Base-by-base conservation (phyloP, 2,113 vertebrate species). In the Microcebus ravelobensis region DNA sequence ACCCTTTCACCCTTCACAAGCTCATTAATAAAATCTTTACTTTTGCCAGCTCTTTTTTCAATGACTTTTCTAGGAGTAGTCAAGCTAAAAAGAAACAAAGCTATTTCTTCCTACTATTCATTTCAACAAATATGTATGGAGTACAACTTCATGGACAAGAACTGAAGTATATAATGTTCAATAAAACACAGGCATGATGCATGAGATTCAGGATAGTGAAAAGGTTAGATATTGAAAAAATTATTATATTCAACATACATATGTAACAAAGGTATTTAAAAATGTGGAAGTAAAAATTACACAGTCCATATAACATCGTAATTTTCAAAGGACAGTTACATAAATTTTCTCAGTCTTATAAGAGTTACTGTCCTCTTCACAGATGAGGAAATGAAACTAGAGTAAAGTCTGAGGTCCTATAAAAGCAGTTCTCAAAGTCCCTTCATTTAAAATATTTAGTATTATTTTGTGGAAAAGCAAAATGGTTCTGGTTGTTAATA, bases 371-470 rank as follows among this genome's bases (percentile, higher is more conserved):
- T 29, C 25, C 9, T 52, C 20, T 71, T 77, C 29, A 42, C 42
- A 27, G 29, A n/a, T 29, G 42, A 83, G 14, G 42, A 82, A 83
- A 85, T 7, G 8, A 67, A 65, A 76, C 45, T 76, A 11, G 20
- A 76, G 42, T 36, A 15, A 92, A 90, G 57, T 80, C 6, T 80
- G 70, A 94, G 17, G 20, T 65, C 61, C 86, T 79, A 76, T 5
- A 55, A 83, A 84, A 87, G 39, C 71, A 68, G 23, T 3, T 34
- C 55, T 14, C 63, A 81, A 76, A 55, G 6, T 70, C 55, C 52
- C 3, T 80, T 76, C 70, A 90, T 36, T 90, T 95, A 73, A 73
- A 96, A 63, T 31, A 89, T 61, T 91, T 85, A 74, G 11, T 87
- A 74, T 61, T 79, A 55, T 65, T 92, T 25, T 83, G 36, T 79